A percentile compares a stretch with the other conserved stretches of the same genome.
Conservation (phyloP, 1,140 invertebrate genomes). For the Laupala kohalensis region DNA sequence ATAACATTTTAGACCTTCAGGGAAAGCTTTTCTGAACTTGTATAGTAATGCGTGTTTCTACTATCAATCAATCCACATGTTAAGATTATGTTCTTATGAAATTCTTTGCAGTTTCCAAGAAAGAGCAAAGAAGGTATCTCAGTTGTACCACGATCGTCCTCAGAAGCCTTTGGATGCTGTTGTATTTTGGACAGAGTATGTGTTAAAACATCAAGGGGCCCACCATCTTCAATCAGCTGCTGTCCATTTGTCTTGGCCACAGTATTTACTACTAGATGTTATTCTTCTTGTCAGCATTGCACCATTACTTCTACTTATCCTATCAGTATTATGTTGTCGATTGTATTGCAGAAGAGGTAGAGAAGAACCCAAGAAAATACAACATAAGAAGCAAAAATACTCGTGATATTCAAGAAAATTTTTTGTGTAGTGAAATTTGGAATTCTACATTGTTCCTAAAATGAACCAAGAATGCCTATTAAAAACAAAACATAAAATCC, state of each 20-base stretch:
- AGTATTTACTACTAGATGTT: constrained; percentile 47
- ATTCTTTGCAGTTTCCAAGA: constrained; percentile 1
- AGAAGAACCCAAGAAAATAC: background rate
- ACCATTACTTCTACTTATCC: background rate
- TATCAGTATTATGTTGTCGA: background rate
- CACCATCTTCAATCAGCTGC: constrained; percentile 38
- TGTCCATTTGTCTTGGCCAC: constrained; percentile 39
- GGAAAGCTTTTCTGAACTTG: no score
- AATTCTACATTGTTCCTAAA: background rate
- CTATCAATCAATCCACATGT: no score
- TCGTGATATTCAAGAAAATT: no score
- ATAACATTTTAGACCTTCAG: no score
- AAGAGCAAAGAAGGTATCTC: background rate
- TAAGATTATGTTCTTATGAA: no score
- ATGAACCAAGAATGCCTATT: no score
- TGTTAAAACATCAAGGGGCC: constrained; percentile 41
- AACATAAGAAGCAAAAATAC: background rate
- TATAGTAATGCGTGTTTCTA: no score
- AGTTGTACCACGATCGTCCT: constrained; percentile 15
- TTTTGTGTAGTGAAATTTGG: no score
- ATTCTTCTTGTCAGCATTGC: background rate
- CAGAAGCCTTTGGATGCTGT: constrained; percentile 34
- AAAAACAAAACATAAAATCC: no score
- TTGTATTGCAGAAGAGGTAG: background rate
- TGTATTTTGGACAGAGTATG: constrained; percentile 47